Evolutionary conservation across 1,140 invertebrate species (phyloP), one percentile per base, ranked within the genome.

Genomic region (Lepidotrigona ventralis): DNA sequence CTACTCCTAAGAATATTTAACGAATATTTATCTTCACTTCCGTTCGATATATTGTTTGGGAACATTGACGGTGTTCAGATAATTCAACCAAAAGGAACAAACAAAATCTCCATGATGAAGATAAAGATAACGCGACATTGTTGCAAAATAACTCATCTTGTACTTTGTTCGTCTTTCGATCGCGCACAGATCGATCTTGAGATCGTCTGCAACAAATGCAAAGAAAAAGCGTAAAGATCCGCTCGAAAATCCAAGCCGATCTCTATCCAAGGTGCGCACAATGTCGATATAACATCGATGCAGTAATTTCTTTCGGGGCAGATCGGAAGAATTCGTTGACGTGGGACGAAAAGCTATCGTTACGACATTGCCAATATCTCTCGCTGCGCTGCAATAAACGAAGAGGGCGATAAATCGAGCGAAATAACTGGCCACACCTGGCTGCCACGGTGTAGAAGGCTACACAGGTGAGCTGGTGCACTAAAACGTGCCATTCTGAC

Each of bases 361-460:
- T 88, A 79, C 82, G 39, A 78, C 60, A 53, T 72, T 81, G 86
- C 60, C 82, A 64, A 82, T 87, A 79, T 82, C 64, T 73, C 63
- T 82, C 54, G 56, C 70, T 60, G 29, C 21, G 72, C 53, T 63
- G 77, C 64, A 71, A 83, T 78, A 88, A 88, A 83, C 84, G 84
- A 88, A 88, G 84, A 63, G 73, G 77, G 73, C 69, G 15, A 88
- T 88, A 88, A 88, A 88, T 88, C 84, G 87, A 86, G 84, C 77
- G 86, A 73, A 77, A 86, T 88, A 88, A 88, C 84, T 56, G 84
- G 84, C 84, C 87, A 88, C 87, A 88, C 86, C 87, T 88, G 86
- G 39, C 39, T 88, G 80, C 39, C 79, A 85, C 60, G 79, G 51
- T 78, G 29, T 33, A 15, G 68, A 46, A 53, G 39, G 39, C 54